phyloP scores from a whole-genome alignment of 1,140 invertebrate genomes.

The Prorops nasuta region DNA sequence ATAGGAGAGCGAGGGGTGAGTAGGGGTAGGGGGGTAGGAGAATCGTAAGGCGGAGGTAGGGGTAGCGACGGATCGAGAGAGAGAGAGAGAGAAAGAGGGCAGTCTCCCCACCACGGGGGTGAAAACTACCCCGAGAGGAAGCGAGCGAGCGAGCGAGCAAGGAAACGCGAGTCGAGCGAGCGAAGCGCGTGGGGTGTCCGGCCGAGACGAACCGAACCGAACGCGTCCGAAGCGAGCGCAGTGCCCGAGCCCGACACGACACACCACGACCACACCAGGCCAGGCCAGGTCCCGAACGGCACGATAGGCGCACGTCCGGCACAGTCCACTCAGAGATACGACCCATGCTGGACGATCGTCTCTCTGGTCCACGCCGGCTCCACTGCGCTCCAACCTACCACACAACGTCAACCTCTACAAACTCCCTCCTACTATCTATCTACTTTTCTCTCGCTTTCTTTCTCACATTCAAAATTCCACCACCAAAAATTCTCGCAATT shows the following conservation, averaged over 20 bases:
- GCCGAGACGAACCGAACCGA: constrained; percentile 46
- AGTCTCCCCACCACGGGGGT: constrained; percentile 46
- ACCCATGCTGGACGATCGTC: constrained; percentile 55
- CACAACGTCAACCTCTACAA: constrained; percentile 11
- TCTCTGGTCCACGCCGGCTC: constrained; percentile 49
- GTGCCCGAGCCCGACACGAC: constrained; percentile 38
- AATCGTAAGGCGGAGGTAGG: not conserved
- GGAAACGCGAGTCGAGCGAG: constrained; percentile 26
- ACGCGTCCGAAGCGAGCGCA: constrained; percentile 52
- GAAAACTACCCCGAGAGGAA: constrained; percentile 48
- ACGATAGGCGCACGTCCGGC: constrained; percentile 50
- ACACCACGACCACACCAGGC: not conserved
- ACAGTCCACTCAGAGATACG: constrained; percentile 58
- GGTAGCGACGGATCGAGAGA: constrained; percentile 5
- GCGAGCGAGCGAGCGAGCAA: constrained; percentile 1
- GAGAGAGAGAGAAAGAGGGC: constrained; percentile 3
- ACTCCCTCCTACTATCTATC: not conserved
- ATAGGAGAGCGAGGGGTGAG: not conserved
- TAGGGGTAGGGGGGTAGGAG: constrained; percentile 22
- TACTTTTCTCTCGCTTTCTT: no score
- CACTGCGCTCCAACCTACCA: no score
- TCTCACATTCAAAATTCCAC: no score
- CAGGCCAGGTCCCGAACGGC: constrained; percentile 49
- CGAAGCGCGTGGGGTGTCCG: constrained; percentile 53
- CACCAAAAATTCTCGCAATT: no score